phyloP scores from a whole-genome alignment of 1,140 invertebrate genomes.

The Pseudomyrmex pallidus region DNA sequence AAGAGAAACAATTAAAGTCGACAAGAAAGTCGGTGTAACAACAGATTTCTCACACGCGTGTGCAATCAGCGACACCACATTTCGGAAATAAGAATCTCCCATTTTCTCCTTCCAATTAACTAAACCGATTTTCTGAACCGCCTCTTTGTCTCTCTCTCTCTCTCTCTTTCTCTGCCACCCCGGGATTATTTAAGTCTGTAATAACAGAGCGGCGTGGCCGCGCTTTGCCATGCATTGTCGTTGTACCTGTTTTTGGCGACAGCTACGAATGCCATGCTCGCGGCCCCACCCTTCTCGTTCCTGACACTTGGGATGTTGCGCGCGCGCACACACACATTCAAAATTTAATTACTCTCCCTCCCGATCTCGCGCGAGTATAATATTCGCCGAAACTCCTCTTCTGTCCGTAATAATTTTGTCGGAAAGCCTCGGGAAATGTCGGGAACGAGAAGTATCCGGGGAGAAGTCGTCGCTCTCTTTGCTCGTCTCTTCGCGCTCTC shows the following conservation, averaged over 20 bases:
- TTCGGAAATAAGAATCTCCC: neutral
- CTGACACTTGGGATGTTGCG: neutral
- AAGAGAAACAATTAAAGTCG: no score
- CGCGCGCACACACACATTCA: slow-evolving; percentile 40
- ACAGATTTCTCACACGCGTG: neutral
- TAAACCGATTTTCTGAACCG: slow-evolving; percentile 49
- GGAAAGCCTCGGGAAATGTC: slow-evolving; percentile 63
- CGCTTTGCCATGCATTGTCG: slow-evolving; percentile 23
- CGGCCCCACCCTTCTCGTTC: neutral
- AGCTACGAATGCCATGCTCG: slow-evolving; percentile 32
- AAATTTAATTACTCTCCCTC: slow-evolving; percentile 76
- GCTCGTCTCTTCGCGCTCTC: slow-evolving; percentile 15
- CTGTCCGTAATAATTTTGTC: slow-evolving; percentile 71
- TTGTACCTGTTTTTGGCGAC: slow-evolving; percentile 34
- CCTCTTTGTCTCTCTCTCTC: neutral
- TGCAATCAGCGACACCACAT: neutral
- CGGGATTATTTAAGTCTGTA: slow-evolving; percentile 73
- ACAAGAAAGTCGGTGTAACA: neutral
- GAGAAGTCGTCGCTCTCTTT: slow-evolving; percentile 2
- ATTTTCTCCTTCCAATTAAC: slow-evolving; percentile 52
- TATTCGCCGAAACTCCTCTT: slow-evolving; percentile 68
- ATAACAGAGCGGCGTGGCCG: slow-evolving; percentile 65
- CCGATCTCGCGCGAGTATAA: slow-evolving; percentile 25
- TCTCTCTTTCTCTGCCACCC: slow-evolving; percentile 27
- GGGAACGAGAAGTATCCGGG: slow-evolving; percentile 57